Evolutionary conservation across 2,797 vertebrate genomes (phyloP).

Genomic region (Danio aesculapii): DNA sequence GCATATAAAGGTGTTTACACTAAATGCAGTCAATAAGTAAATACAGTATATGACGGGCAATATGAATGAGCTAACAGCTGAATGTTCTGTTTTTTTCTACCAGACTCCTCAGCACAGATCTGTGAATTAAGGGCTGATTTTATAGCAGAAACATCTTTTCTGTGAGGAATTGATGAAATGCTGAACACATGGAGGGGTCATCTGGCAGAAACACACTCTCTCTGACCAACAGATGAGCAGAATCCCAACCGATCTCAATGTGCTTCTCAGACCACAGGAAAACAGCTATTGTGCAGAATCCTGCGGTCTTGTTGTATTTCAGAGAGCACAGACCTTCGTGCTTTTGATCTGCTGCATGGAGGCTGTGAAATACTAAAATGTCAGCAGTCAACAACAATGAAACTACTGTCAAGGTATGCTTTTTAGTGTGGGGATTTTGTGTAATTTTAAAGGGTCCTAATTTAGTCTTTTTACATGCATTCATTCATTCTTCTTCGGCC

Average conservation of each 20-base stretch:
- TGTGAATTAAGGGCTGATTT: not conserved
- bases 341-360: not conserved
- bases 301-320: slow-evolving; percentile 1
- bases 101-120: not conserved
- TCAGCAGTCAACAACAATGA: not conserved
- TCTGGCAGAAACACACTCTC: not conserved
- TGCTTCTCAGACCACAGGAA: not conserved
- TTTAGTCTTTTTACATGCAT: too few species aligned
- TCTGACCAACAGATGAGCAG: slow-evolving; percentile 1
- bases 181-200: not conserved
- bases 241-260: slow-evolving; percentile 9
- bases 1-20: not conserved
- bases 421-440: too few species aligned
- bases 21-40: not conserved
- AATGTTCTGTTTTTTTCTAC: not conserved
- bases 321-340: not conserved
- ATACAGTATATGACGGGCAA: not conserved
- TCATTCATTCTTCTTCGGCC: too few species aligned
- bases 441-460: not conserved
- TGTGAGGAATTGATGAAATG: not conserved
- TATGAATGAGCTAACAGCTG: not conserved
- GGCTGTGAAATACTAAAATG: not conserved
- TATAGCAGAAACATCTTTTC: not conserved
- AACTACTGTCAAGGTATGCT: not conserved
- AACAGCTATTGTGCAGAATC: not conserved